Evolutionary conservation across 2,888 invertebrate genomes (phyloP).

Genomic region (Cremastobaeus sp.): DNA sequence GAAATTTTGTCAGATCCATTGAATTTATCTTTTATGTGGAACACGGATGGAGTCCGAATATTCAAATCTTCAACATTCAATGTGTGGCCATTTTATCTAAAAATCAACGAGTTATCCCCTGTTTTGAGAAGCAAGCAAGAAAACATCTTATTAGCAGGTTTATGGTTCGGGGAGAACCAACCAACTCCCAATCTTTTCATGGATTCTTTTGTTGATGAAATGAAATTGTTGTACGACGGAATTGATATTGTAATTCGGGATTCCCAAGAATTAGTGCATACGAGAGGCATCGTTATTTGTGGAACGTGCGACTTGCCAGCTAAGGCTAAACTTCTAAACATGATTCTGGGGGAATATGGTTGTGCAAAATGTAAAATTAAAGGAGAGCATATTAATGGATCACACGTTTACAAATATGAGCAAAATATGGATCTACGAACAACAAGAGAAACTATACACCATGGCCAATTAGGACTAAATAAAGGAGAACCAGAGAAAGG

Average conservation of each 20-base stretch:
- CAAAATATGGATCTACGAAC: no score
- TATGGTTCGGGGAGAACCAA: neutral
- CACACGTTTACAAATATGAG: no score
- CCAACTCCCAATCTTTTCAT: neutral
- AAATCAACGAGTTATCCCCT: conserved; percentile 1
- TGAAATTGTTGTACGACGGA: neutral
- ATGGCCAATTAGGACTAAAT: no score
- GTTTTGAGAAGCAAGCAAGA: neutral
- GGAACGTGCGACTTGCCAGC: no score
- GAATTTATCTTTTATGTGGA: conserved; percentile 8
- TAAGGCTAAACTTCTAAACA: no score
- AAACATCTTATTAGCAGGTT: neutral
- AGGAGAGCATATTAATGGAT: no score
- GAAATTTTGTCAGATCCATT: neutral
- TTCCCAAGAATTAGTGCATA: no score
- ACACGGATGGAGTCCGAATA: neutral
- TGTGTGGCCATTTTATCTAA: conserved; percentile 2
- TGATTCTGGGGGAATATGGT: no score
- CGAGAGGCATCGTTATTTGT: no score
- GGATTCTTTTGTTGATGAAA: neutral
- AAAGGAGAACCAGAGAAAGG: no score
- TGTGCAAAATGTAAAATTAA: no score
- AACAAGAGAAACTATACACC: no score
- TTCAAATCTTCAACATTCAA: neutral
- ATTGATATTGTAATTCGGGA: neutral